Percentiles rank a stretch among this genome's conserved stretches.
phyloP scores from a whole-genome alignment of 1,140 invertebrate species.

The Thaumatotibia leucotreta region DNA sequence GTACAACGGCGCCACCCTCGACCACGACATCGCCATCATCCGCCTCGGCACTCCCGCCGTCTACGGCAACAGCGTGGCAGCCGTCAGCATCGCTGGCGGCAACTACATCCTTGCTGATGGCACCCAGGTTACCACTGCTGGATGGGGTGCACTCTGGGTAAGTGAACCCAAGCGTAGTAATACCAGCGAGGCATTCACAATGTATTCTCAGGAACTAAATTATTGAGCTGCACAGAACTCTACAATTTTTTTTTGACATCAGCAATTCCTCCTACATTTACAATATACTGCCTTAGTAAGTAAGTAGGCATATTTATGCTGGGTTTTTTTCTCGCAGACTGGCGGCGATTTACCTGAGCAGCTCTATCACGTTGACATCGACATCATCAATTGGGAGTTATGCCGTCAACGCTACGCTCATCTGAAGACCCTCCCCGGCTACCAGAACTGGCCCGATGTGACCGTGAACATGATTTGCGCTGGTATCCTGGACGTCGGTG shows the following conservation, averaged over 20 bases:
- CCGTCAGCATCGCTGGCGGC: constrained; percentile 33
- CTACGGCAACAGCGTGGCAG: constrained; percentile 26
- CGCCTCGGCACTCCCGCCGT: constrained; percentile 42
- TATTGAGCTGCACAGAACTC: too few relatives aligned
- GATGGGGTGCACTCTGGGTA: constrained; percentile 76
- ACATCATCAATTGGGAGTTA: constrained; percentile 60
- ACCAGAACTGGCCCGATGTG: constrained; percentile 32
- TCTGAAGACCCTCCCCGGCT: constrained; percentile 31
- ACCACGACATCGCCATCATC: constrained; percentile 79
- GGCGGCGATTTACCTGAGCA: constrained; percentile 26
- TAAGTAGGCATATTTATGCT: too few relatives aligned
- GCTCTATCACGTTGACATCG: constrained; percentile 57
- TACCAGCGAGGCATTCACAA: too few relatives aligned
- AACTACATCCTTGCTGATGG: constrained; percentile 41
- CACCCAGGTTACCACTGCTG: constrained; percentile 64
- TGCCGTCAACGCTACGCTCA: constrained; percentile 49
- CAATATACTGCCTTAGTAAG: too few relatives aligned
- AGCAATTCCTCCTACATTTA: too few relatives aligned
- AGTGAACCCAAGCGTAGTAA: too few relatives aligned
- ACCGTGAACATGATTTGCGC: constrained; percentile 54
- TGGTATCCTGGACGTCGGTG: constrained; percentile 42
- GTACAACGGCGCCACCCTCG: constrained; percentile 63
- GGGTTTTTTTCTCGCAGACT: constrained; percentile 27
- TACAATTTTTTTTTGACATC: too few relatives aligned
- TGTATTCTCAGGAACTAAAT: too few relatives aligned